Base-by-base conservation (phyloP, 2,888 invertebrate genomes). In the Ectemnius lituratus region DNA sequence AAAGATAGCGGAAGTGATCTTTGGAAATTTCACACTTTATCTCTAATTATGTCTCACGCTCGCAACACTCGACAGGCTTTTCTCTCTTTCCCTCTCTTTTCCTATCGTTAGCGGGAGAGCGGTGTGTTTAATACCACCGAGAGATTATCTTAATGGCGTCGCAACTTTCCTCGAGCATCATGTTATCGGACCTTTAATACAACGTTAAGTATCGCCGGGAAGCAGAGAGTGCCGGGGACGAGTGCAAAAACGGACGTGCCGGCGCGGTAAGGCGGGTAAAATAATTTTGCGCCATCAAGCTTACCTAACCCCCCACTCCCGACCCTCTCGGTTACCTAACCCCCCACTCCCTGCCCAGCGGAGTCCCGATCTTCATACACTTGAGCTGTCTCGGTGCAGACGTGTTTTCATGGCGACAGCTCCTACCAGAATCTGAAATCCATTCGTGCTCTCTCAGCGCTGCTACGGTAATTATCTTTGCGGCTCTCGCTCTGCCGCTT, bases 141-240 rank as follows among this genome's bases (percentile, higher is more conserved):
- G 69, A 82, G 83, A 84, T 84, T 84, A 85, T 85, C 83, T 84
- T 85, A 84, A 85, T 82, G 77, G 82, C 80, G 78, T 84, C 78
- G 81, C 83, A 84, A 84, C 84, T 85, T 84, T 82, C 76, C 75
- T 69, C 67, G 68, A 78, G 66, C 78, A 79, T 80, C 78, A 70
- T 75, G 80, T 79, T 80, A 80, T 79, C 79, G 75, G 75, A 76
- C 73, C 79, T 82, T 82, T 79, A 81, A 80, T 78, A 78, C 75
- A 73, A 74, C 80, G 76, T 78, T 80, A 81, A 81, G 67, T 81
- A 71, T 63, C 68, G 58, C 60, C 57, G 57, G 49, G 49, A 58
- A 58, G 62, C 66, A 16, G 63, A 49, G 52, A 28, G 45, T 14
- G 70, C 67, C 70, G 67, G 74, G 74, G 45, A 62, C 66, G 56